Evolutionary conservation across 1,140 invertebrate genomes (phyloP), one percentile per base, ranked within the genome.

Genomic region (Pygmarrhopalites habei): DNA sequence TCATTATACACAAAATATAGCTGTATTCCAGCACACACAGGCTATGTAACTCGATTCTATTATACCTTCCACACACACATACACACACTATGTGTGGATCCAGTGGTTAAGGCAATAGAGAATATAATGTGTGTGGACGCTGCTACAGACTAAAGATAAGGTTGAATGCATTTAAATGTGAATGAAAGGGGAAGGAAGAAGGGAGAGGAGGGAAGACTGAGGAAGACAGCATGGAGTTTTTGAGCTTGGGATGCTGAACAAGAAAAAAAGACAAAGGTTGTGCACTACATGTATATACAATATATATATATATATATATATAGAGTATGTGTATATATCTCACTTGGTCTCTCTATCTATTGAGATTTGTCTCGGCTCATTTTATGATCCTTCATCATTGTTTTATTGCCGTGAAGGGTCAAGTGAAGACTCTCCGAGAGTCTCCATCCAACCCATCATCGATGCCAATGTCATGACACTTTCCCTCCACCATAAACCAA

Each of bases 371-470:
- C 65, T 70, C 62, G 56, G 62, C 41, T 70, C 68, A 67, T 65
- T 70, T 70, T 70, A 70, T 70, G 26, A 65, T 60, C 65, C 64
- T 65, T 66, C 68, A 70, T 70, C 68, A 70, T 70, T 70, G 68
- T 70, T 70, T 70, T 70, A 70, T 70, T 67, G 59, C 66, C 25
- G 29, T 47, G 44, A 58, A 64, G 66, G 65, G 68, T 69, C 68
- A 69, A 69, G 64, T 66, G 59, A 66, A 60, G 32, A 15, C 32
- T 35, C 32, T 58, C 44, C 44, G 19, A 41, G 19, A 39, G 53
- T 58, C 35, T 19, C 39, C 57, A 46, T 58, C 57, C 43, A 43
- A 43, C 12, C 25, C 57, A 58, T 58, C 39, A 58, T 58, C 57
- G 43, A 58, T 44, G 2, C 57, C 57, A 26, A 44, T 58, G 57